phyloP scores from a whole-genome alignment of 2,113 vertebrate genomes.

The Pelusios castaneus region DNA sequence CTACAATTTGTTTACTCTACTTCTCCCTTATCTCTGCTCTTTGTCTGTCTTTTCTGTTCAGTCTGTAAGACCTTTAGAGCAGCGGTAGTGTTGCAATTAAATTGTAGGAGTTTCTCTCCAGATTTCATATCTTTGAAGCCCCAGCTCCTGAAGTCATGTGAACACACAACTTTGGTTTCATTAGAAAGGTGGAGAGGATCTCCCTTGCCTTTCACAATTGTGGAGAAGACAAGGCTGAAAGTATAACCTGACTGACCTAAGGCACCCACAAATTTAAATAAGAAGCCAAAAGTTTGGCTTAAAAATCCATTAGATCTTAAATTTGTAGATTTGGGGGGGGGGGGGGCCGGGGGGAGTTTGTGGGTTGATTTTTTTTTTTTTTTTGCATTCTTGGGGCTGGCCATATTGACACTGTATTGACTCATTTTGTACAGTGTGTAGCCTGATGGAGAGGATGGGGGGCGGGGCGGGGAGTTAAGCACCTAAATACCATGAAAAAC shows the following conservation, averaged over 20 bases:
- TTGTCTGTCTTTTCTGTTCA: background rate
- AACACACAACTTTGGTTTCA: background rate
- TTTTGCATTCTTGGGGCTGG: too few relatives aligned
- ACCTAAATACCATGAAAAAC: background rate
- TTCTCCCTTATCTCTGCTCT: background rate
- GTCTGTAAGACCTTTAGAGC: background rate
- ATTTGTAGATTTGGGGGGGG: too few relatives aligned
- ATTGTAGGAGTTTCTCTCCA: background rate
- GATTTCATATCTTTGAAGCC: background rate
- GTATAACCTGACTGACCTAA: background rate
- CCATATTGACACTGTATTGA: background rate
- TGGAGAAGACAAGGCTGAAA: background rate
- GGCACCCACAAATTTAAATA: background rate
- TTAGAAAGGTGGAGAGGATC: accelerated
- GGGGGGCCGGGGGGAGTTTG: too few relatives aligned
- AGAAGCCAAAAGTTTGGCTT: accelerated
- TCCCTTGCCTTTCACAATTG: background rate
- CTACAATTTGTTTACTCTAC: background rate
- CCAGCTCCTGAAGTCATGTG: too few relatives aligned
- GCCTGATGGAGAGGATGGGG: background rate
- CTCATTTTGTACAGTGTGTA: background rate
- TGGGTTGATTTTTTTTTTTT: too few relatives aligned
- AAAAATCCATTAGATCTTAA: too few relatives aligned
- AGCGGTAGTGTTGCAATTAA: background rate
- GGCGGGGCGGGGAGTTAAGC: too few relatives aligned